A percentile compares a stretch with the other conserved stretches of the same genome.
These are phyloP conservation scores for Sebastes flavidus DNA, from an alignment of 2,797 vertebrate species.

Conservation along the genomic window DNA sequence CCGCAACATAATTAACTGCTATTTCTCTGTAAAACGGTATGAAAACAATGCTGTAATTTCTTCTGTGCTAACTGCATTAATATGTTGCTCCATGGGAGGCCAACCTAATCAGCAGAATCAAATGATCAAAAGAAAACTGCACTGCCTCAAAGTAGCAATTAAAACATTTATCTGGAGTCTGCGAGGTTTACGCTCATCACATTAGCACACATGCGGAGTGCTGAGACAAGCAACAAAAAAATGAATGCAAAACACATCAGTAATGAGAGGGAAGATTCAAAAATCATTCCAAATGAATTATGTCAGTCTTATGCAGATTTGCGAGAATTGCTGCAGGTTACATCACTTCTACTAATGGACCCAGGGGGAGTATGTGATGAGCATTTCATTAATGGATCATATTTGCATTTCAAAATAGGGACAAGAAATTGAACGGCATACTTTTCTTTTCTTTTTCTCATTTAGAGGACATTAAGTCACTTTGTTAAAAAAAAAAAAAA, in stretches of 20 bases:
- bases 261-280: background rate
- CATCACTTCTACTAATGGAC: slow-evolving; percentile 53
- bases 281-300: slow-evolving; percentile 31
- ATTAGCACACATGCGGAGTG: slow-evolving; percentile 7
- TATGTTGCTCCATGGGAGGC: slow-evolving; percentile 27
- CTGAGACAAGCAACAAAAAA: slow-evolving; percentile 9
- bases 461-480: slow-evolving; percentile 21
- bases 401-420: slow-evolving; percentile 54
- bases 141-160: slow-evolving; percentile 43
- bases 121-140: slow-evolving; percentile 31
- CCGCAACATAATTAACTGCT: background rate
- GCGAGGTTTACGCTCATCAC: slow-evolving; percentile 7
- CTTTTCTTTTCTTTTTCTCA: slow-evolving; percentile 2
- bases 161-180: slow-evolving; percentile 32
- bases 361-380: slow-evolving; percentile 23
- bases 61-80: slow-evolving; percentile 16
- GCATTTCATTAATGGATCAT: slow-evolving; percentile 41
- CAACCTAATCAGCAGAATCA: slow-evolving; percentile 35
- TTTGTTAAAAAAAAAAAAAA: slow-evolving; percentile 1
- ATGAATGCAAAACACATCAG: slow-evolving; percentile 5
- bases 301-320: slow-evolving; percentile 36
- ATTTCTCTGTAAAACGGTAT: slow-evolving; percentile 14
- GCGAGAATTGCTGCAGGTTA: slow-evolving; percentile 45
- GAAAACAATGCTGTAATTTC: slow-evolving; percentile 24
- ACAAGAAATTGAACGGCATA: slow-evolving; percentile 20